phyloP scores from a whole-genome alignment of 2,888 invertebrate species.

The Apotomis capreana region DNA sequence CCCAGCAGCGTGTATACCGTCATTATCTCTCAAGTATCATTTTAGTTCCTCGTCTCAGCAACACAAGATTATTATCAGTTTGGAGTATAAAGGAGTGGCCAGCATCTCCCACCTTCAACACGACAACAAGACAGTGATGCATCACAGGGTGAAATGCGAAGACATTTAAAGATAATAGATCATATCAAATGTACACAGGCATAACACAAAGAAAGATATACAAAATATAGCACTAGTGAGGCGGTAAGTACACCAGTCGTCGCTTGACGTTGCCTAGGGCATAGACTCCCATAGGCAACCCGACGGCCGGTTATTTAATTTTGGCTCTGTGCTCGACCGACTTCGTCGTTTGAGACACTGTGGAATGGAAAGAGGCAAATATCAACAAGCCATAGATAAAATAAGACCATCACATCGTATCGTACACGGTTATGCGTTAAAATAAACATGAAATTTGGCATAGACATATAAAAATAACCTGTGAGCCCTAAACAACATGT shows the following conservation, averaged over 20 bases:
- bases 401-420: slow-evolving; percentile 39
- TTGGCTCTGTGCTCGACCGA: slow-evolving; percentile 36
- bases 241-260: slow-evolving; percentile 20
- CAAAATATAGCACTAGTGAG: slow-evolving; percentile 37
- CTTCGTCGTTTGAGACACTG: slow-evolving; percentile 38
- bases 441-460: slow-evolving; percentile 36
- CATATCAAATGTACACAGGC: slow-evolving; percentile 45
- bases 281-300: slow-evolving; percentile 31
- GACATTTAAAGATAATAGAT: slow-evolving; percentile 57
- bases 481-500: slow-evolving; percentile 38
- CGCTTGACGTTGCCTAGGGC: slow-evolving; percentile 24
- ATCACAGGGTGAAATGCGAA: slow-evolving; percentile 64
- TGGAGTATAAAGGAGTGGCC: slow-evolving; percentile 41
- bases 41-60: slow-evolving; percentile 16
- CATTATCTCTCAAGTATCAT: slow-evolving; percentile 48
- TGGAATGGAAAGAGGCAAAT: slow-evolving; percentile 42
- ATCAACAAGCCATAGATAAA: slow-evolving; percentile 42
- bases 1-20: slow-evolving; percentile 54
- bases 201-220: slow-evolving; percentile 41
- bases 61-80: slow-evolving; percentile 27
- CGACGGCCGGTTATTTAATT: slow-evolving; percentile 33
- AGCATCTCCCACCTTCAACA: slow-evolving; percentile 75
- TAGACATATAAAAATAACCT: slow-evolving; percentile 35
- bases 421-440: slow-evolving; percentile 30
- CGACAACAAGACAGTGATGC: slow-evolving; percentile 71